These are phyloP conservation scores for Phyllotreta striolata DNA, from an alignment of 2,888 invertebrate genomes.

Conservation along the genomic window DNA sequence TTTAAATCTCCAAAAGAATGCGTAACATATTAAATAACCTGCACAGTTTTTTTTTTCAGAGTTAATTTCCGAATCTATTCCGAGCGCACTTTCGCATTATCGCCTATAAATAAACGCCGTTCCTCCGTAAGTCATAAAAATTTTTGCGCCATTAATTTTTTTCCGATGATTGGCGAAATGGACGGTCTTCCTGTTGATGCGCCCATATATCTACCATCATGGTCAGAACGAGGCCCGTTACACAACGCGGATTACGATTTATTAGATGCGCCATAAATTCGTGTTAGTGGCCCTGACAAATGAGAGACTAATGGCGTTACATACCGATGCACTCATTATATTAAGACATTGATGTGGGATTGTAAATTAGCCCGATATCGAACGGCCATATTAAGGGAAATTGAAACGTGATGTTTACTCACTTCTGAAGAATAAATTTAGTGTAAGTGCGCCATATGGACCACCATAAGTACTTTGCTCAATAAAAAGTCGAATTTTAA, in stretches of 20 bases:
- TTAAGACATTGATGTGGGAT: slow-evolving; percentile 28
- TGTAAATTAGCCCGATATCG: slow-evolving; percentile 16
- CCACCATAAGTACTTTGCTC: no score
- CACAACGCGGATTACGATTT: slow-evolving; percentile 34
- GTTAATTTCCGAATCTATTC: no score
- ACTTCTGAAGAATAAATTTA: no score
- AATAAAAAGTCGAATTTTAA: no score
- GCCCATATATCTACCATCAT: slow-evolving; percentile 34
- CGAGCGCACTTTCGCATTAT: no score
- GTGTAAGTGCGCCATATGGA: no score
- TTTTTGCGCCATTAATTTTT: not conserved
- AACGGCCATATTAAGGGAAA: not conserved
- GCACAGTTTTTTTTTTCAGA: no score
- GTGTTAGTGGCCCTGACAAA: slow-evolving; percentile 37
- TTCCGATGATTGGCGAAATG: slow-evolving; percentile 21
- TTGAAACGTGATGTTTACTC: no score
- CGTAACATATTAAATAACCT: slow-evolving; percentile 11
- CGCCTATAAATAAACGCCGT: no score
- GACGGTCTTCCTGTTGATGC: slow-evolving; percentile 18
- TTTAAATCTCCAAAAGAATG: slow-evolving; percentile 11
- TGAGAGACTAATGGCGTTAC: slow-evolving; percentile 37
- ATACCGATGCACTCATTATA: slow-evolving; percentile 26
- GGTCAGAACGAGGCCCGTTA: slow-evolving; percentile 18
- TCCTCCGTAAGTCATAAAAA: not conserved
- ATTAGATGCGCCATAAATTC: slow-evolving; percentile 38